Conservation (phyloP, 2,797 vertebrate genomes). For the Chaenodraco wilsoni region DNA sequence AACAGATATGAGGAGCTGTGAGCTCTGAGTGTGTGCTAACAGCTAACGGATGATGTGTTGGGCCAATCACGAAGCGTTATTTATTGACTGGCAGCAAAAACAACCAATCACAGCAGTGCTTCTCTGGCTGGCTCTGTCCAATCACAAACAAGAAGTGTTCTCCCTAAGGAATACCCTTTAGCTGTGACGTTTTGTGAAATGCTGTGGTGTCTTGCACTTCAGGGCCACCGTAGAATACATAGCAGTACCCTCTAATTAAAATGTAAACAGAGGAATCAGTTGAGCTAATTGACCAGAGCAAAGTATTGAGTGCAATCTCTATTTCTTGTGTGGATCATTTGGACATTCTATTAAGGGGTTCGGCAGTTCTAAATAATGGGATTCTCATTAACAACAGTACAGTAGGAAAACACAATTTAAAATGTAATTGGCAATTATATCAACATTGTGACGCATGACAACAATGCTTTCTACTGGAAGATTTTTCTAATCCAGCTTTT, state of each 20-base stretch:
- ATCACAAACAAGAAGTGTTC: too few species aligned
- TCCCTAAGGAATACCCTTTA: too few species aligned
- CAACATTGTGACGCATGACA: constrained; percentile 1
- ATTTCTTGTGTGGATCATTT: constrained; percentile 41
- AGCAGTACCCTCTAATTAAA: constrained; percentile 5
- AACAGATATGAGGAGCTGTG: too few species aligned
- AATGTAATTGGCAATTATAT: constrained; percentile 28
- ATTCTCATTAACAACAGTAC: constrained; percentile 19
- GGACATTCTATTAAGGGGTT: constrained; percentile 27
- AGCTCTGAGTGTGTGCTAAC: too few species aligned
- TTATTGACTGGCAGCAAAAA: too few species aligned
- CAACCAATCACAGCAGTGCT: too few species aligned
- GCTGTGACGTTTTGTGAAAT: too few species aligned
- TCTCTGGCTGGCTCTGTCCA: too few species aligned
- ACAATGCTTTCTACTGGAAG: background rate
- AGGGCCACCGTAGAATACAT: background rate
- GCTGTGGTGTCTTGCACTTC: too few species aligned
- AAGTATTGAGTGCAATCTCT: constrained; percentile 23
- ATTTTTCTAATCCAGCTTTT: background rate
- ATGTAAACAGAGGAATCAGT: constrained; percentile 29
- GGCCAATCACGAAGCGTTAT: too few species aligned
- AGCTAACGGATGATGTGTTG: too few species aligned
- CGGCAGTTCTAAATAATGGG: constrained; percentile 9
- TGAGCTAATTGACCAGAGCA: constrained; percentile 21
- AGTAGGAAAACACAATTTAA: constrained; percentile 19